Evolutionary conservation across 1,140 invertebrate genomes (phyloP).

Genomic region (Drosophila mojavensis): DNA sequence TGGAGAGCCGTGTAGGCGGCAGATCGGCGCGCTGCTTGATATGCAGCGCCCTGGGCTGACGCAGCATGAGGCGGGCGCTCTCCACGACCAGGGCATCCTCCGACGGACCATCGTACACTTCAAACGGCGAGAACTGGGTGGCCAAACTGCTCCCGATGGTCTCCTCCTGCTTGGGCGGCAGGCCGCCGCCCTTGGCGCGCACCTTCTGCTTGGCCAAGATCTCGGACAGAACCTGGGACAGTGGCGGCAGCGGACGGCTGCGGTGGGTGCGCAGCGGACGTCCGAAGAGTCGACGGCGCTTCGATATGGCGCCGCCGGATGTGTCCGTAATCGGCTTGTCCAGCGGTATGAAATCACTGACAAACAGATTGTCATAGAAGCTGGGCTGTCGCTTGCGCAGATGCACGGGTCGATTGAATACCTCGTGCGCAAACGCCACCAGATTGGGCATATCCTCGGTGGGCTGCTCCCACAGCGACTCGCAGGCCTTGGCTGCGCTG

Average conservation of each 20-base stretch:
- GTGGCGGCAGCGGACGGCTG: slow-evolving; percentile 43
- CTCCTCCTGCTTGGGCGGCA: background rate
- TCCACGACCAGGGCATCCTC: slow-evolving; percentile 56
- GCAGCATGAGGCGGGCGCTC: slow-evolving; percentile 36
- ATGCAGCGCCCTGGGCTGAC: slow-evolving; percentile 24
- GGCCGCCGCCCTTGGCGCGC: slow-evolving; percentile 42
- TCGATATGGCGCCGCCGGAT: slow-evolving; percentile 60
- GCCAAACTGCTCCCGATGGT: background rate
- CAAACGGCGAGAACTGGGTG: slow-evolving; percentile 58
- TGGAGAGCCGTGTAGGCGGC: slow-evolving; percentile 22
- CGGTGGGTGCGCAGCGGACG: slow-evolving; percentile 14
- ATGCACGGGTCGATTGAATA: slow-evolving; percentile 35
- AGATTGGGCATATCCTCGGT: slow-evolving; percentile 30
- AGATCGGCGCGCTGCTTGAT: slow-evolving; percentile 32
- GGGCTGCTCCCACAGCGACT: slow-evolving; percentile 35
- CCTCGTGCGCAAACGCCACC: slow-evolving; percentile 32
- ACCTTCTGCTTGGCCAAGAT: slow-evolving; percentile 4
- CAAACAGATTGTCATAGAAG: slow-evolving; percentile 29
- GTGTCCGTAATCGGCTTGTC: slow-evolving; percentile 50
- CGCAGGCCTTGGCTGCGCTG: background rate
- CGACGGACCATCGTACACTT: slow-evolving; percentile 61
- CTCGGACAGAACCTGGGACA: slow-evolving; percentile 38
- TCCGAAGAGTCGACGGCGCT: slow-evolving; percentile 12
- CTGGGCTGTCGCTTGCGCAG: slow-evolving; percentile 10
- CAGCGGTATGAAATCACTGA: slow-evolving; percentile 53